These are phyloP conservation scores for Blera fallax DNA, from an alignment of 2,888 invertebrate species.

Conservation along the genomic window DNA sequence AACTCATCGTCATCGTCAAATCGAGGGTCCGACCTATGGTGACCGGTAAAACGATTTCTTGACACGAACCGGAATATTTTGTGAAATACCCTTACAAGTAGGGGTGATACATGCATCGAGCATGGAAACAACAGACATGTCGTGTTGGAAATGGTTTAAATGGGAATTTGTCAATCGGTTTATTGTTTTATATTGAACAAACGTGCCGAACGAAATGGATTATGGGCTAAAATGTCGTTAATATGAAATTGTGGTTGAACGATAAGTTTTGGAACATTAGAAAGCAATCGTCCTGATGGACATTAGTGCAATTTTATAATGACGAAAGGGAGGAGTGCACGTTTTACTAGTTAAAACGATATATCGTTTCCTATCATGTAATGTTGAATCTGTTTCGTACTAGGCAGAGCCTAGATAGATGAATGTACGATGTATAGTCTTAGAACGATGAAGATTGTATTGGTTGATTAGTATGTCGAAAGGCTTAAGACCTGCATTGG, in stretches of 20 bases:
- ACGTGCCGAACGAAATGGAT: conserved; percentile 55
- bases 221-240: conserved; percentile 47
- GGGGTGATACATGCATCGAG: conserved; percentile 18
- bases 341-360: background rate
- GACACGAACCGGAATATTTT: conserved; percentile 39
- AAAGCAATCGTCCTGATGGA: conserved; percentile 37
- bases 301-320: conserved; percentile 16
- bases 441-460: too few species aligned
- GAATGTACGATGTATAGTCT: too few species aligned
- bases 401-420: too few species aligned
- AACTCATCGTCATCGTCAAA: conserved; percentile 63
- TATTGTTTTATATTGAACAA: conserved; percentile 68
- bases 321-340: conserved; percentile 6
- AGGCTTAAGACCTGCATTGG: too few species aligned
- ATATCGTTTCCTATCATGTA: background rate
- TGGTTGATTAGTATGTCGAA: too few species aligned
- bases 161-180: conserved; percentile 67
- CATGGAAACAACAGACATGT: conserved; percentile 16
- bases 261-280: conserved; percentile 33
- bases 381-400: background rate
- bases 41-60: conserved; percentile 57
- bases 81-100: background rate
- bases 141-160: conserved; percentile 60
- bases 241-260: conserved; percentile 25
- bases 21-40: conserved; percentile 30